Conservation (phyloP, 2,888 invertebrate genomes). For the Drosophila pullipes region DNA sequence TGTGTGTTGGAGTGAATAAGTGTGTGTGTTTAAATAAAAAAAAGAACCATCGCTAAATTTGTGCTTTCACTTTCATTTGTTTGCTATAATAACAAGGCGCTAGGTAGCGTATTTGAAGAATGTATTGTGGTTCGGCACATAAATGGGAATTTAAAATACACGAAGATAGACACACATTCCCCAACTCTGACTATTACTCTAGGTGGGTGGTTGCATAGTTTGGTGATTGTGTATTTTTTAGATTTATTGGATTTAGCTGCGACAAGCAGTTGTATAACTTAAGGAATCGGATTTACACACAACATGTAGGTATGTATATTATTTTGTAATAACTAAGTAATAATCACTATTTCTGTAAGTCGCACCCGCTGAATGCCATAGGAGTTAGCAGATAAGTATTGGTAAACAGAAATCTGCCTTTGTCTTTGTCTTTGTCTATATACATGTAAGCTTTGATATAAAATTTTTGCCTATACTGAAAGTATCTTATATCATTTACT, state of each 20-base stretch:
- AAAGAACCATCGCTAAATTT: slow-evolving; percentile 74
- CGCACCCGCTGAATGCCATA: not conserved
- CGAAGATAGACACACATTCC: slow-evolving; percentile 14
- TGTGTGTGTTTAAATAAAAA: slow-evolving; percentile 43
- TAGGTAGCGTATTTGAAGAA: slow-evolving; percentile 74
- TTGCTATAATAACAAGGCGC: slow-evolving; percentile 76
- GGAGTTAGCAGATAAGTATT: not conserved
- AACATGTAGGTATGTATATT: not conserved
- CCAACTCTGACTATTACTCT: not conserved
- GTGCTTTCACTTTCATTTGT: slow-evolving; percentile 81
- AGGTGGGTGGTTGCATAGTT: slow-evolving; percentile 29
- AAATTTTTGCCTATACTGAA: not conserved
- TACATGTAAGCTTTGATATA: not conserved
- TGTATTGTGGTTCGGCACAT: slow-evolving; percentile 66
- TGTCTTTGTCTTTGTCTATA: not conserved
- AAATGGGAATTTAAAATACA: slow-evolving; percentile 67
- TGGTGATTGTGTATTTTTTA: slow-evolving; percentile 44
- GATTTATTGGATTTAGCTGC: slow-evolving; percentile 41
- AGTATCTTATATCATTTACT: too few species aligned
- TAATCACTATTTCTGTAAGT: not conserved
- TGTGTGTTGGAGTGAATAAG: slow-evolving; percentile 25
- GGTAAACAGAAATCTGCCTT: not conserved
- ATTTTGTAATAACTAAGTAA: not conserved
- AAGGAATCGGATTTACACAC: not conserved
- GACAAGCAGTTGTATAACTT: not conserved